Base-by-base conservation (phyloP, 2,113 vertebrate genomes). In the Neodon shergylaensis region DNA sequence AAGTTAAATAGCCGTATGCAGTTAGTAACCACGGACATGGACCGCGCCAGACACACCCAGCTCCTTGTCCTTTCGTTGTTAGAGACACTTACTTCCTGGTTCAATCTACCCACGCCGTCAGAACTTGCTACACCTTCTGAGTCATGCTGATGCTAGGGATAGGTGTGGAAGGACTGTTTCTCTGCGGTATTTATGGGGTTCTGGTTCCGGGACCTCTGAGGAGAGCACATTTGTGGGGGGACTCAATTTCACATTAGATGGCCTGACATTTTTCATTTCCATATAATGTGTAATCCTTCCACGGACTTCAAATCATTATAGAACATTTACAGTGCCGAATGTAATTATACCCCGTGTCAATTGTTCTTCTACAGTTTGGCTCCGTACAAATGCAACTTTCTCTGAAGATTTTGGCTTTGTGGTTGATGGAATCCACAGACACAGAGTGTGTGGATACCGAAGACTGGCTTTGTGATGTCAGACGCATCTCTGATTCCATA, bases 401-500 rank as follows among this genome's bases (percentile, higher is more conserved):
- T 22, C 17, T 70, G 36, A 42, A 3, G 36, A 19, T 58, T 87
- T 79, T 58, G 6, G 8, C 13, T 22, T 7, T 26, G 22, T n/a
- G 2, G 13, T 49, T 61, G 21, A 31, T 47, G 72, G 52, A 47
- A 44, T 39, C 74, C 17, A 44, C n/a, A 8, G 52, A 26, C 42
- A 6, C 4, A 58, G 79, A 83, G 10, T 24, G 9, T 14, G 10
- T 0, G 1, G 28, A 49, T 49, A 49, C 0, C 2, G 65, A 39
- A 65, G 39, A 28, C 65, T 14, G 4, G 1, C 47, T 36, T 16
- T 14, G 47, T 0, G 17, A 44, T 63, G 70, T 44, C 22, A 86
- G 52, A 33, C 2, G 39, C 22, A 54, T 9, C 52, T 33, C 66
- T 31, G 31, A 26, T 47, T 52, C 92, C 61, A 44, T 24, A 52